Evolutionary conservation across 1,140 invertebrate genomes (phyloP).

Genomic region (Phymorhynchus buccinoides): DNA sequence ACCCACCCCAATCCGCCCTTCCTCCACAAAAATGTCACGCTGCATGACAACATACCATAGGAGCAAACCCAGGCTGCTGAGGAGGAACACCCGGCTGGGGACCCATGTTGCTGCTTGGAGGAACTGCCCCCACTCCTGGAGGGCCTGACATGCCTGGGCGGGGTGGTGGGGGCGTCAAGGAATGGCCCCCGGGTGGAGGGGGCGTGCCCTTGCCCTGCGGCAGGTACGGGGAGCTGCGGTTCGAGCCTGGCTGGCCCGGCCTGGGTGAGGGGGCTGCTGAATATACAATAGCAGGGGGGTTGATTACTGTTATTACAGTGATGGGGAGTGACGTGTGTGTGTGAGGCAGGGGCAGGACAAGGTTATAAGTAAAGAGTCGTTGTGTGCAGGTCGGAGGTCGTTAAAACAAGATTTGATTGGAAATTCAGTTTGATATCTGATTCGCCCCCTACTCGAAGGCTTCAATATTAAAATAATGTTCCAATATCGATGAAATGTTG

Average conservation of each 20-base stretch:
- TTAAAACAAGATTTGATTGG: no score
- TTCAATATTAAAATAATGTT: no score
- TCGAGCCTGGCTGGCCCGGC: slow-evolving; percentile 1
- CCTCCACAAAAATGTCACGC: no score
- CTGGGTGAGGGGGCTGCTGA: neutral
- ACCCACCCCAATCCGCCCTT: no score
- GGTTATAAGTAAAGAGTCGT: no score
- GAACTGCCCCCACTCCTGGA: slow-evolving; percentile 4
- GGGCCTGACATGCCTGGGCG: slow-evolving; percentile 24
- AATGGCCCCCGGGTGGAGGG: slow-evolving; percentile 24
- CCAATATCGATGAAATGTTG: no score
- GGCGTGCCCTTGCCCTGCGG: slow-evolving; percentile 32
- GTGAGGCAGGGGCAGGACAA: no score
- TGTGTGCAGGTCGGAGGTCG: no score
- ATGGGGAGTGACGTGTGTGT: no score
- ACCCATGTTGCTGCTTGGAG: slow-evolving; percentile 22
- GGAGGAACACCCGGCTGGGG: slow-evolving; percentile 33
- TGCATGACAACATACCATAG: neutral
- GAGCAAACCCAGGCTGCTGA: slow-evolving; percentile 19
- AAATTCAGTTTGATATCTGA: no score
- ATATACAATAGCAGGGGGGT: neutral
- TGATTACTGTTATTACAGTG: no score
- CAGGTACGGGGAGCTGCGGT: slow-evolving; percentile 24
- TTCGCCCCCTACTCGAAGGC: no score
- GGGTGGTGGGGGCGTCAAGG: slow-evolving; percentile 24